A percentile compares a stretch with the other conserved stretches of the same genome.
Conservation (phyloP, 2,797 vertebrate species). For the Siniperca scherzeri region DNA sequence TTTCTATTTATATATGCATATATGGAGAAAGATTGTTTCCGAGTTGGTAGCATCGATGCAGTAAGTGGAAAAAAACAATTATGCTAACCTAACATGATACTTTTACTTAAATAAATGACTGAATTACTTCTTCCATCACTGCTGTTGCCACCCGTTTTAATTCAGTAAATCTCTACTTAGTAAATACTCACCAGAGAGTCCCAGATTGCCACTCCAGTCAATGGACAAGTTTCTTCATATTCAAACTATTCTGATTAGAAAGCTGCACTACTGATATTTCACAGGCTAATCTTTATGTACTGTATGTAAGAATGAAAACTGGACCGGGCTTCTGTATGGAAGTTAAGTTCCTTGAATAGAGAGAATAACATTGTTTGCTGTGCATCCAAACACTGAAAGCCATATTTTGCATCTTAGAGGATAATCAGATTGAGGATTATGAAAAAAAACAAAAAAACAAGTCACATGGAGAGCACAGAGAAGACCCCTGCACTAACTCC, state of each 20-base stretch:
- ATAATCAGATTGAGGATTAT: slow-evolving; percentile 30
- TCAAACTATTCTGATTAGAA: not conserved
- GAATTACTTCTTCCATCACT: too few species aligned
- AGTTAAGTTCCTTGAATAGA: not conserved
- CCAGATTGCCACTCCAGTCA: not conserved
- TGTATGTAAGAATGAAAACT: not conserved
- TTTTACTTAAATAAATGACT: too few species aligned
- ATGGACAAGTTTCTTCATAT: not conserved
- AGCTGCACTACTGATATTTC: not conserved
- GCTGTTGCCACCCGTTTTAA: not conserved
- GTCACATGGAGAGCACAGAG: slow-evolving; percentile 21
- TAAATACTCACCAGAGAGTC: not conserved
- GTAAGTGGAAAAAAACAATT: not conserved
- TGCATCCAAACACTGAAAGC: not conserved
- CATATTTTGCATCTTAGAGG: not conserved
- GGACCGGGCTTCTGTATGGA: not conserved
- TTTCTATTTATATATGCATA: not conserved
- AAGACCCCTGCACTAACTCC: not conserved
- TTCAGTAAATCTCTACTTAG: not conserved
- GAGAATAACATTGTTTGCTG: not conserved
- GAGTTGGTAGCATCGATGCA: not conserved
- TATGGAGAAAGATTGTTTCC: not conserved
- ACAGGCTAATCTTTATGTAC: not conserved
- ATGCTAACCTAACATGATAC: too few species aligned
- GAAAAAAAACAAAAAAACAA: not conserved